Conservation (phyloP, 2,797 vertebrate species). For the Coregonus sp. region DNA sequence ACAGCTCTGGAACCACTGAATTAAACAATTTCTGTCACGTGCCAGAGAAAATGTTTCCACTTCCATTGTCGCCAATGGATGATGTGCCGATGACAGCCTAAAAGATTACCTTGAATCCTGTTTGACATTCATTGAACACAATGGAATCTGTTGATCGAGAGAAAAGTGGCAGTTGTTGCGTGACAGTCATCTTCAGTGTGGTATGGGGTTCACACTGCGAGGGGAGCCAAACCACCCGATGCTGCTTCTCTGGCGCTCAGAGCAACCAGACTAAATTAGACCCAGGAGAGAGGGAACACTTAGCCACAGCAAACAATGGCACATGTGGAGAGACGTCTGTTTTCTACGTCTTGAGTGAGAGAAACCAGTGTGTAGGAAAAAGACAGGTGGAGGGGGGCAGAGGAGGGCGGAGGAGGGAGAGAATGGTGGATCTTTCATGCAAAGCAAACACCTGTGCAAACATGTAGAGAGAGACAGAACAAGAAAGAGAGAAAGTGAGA, state of each 20-base stretch:
- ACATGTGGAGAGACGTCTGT: constrained; percentile 49
- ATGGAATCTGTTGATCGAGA: neutral
- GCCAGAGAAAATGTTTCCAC: neutral
- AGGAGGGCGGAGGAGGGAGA: neutral
- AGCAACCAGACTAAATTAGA: constrained; percentile 47
- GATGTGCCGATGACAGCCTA: neutral
- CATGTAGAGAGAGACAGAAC: constrained; percentile 18
- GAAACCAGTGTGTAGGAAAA: constrained; percentile 27
- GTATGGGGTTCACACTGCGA: neutral
- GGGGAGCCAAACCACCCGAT: constrained; percentile 28
- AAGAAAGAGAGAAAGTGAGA: constrained; percentile 19
- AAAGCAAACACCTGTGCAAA: constrained; percentile 56
- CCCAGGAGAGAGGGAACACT: constrained; percentile 49
- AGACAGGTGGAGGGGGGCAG: constrained; percentile 53
- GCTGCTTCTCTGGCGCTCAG: constrained; percentile 17
- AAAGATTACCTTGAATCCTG: neutral
- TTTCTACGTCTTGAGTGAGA: constrained; percentile 19
- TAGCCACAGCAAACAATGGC: constrained; percentile 52
- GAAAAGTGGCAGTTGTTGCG: neutral
- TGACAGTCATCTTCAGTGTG: constrained; percentile 3
- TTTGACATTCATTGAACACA: neutral
- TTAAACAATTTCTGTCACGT: neutral
- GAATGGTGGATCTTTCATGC: constrained; percentile 35
- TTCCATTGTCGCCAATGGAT: neutral
- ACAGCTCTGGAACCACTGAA: neutral